Evolutionary conservation across 2,888 invertebrate species (phyloP).

Genomic region (Elegia similella): DNA sequence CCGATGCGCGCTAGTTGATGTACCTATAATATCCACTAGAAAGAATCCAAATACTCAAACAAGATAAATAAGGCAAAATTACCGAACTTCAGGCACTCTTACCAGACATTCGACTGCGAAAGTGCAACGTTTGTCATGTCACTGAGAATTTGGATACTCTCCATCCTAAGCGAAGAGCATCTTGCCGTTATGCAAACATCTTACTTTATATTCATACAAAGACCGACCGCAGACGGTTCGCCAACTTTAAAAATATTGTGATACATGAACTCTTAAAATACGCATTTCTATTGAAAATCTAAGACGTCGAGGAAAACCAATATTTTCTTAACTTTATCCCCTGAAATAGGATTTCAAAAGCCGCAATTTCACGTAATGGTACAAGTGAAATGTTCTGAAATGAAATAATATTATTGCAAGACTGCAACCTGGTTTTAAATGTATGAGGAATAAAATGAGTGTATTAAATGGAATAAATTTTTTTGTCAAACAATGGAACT

Average conservation of each 20-base stretch:
- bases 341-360: slow-evolving; percentile 11
- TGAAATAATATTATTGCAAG: slow-evolving; percentile 1
- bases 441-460: not conserved
- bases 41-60: too few species aligned
- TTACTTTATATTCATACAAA: slow-evolving; percentile 8
- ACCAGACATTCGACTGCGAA: not conserved
- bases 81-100: not conserved
- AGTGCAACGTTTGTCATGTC: slow-evolving; percentile 2
- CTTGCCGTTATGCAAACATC: not conserved
- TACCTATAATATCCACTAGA: too few species aligned
- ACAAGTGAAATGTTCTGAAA: slow-evolving; percentile 12
- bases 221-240: not conserved
- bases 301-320: slow-evolving; percentile 8
- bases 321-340: slow-evolving; percentile 14
- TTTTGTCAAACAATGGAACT: not conserved
- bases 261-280: slow-evolving; percentile 9
- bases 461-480: not conserved
- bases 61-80: too few species aligned
- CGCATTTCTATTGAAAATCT: slow-evolving; percentile 9
- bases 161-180: slow-evolving; percentile 6
- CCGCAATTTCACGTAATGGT: slow-evolving; percentile 9
- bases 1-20: too few species aligned
- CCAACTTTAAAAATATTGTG: slow-evolving; percentile 8
- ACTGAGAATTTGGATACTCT: not conserved
- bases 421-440: not conserved